Evolutionary conservation across 2,888 invertebrate genomes (phyloP).

Genomic region (Drosophila algonquin): DNA sequence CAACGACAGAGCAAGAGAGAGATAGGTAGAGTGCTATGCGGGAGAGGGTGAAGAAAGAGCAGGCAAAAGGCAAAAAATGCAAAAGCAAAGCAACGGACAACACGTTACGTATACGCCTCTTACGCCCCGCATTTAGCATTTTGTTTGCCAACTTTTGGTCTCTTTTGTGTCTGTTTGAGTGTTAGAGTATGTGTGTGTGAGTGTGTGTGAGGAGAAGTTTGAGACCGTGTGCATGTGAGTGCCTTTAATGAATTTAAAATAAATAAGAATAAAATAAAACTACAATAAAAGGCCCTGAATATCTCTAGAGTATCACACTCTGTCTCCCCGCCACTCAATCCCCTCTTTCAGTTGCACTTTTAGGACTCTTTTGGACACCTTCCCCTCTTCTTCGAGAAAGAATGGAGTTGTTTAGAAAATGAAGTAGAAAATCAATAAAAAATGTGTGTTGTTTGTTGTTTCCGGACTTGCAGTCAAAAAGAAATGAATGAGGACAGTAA

Average conservation of each 20-base stretch:
- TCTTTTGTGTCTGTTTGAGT: slow-evolving; percentile 2
- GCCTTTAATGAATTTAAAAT: slow-evolving; percentile 14
- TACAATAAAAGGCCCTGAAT: slow-evolving; percentile 8
- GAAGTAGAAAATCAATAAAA: slow-evolving; percentile 62
- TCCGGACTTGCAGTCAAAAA: slow-evolving; percentile 36
- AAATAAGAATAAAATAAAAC: background rate
- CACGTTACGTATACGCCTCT: slow-evolving; percentile 70
- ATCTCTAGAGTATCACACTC: background rate
- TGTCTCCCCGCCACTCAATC: background rate
- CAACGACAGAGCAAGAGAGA: background rate
- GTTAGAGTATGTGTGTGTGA: slow-evolving; percentile 2
- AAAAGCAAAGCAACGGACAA: slow-evolving; percentile 52
- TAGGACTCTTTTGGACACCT: background rate
- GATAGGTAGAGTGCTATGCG: background rate
- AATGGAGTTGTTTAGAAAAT: slow-evolving; percentile 11
- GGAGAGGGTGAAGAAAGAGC: slow-evolving; percentile 6
- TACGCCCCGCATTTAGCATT: slow-evolving; percentile 44
- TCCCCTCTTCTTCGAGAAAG: background rate
- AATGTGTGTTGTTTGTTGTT: slow-evolving; percentile 46
- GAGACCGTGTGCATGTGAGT: slow-evolving; percentile 36
- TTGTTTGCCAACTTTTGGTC: slow-evolving; percentile 46
- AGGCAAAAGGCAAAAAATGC: slow-evolving; percentile 21
- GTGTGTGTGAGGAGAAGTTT: background rate
- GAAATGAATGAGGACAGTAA: slow-evolving; percentile 10
- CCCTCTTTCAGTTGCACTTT: slow-evolving; percentile 3